These are phyloP conservation scores for Herminia tarsipennalis DNA, from an alignment of 2,888 invertebrate genomes.

Conservation along the genomic window DNA sequence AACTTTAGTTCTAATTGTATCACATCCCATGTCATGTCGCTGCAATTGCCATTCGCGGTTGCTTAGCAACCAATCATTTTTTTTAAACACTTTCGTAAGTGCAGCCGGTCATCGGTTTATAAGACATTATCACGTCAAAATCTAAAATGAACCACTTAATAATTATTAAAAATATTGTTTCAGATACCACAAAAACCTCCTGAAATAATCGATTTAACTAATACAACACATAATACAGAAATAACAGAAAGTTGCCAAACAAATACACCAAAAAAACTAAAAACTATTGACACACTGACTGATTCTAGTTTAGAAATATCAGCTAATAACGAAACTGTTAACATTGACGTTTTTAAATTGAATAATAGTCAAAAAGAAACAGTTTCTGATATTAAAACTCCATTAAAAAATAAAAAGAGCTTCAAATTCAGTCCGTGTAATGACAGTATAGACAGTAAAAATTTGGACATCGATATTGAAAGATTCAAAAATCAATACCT, in stretches of 20 bases:
- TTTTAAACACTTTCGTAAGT: too few relatives aligned
- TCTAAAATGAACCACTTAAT: neutral
- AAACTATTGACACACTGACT: slow-evolving; percentile 57
- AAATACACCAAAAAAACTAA: slow-evolving; percentile 57
- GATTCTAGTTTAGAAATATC: slow-evolving; percentile 70
- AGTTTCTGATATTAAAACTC: slow-evolving; percentile 25
- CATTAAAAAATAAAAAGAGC: slow-evolving; percentile 34
- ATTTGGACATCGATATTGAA: slow-evolving; percentile 63
- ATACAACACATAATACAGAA: too few relatives aligned
- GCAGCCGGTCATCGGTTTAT: too few relatives aligned
- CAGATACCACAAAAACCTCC: neutral
- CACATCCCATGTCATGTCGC: too few relatives aligned
- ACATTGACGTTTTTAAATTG: slow-evolving; percentile 57
- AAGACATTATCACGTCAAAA: neutral
- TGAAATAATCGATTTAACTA: neutral
- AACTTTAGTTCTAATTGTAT: too few relatives aligned
- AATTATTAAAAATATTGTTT: neutral
- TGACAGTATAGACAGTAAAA: slow-evolving; percentile 43
- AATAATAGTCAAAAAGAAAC: slow-evolving; percentile 15
- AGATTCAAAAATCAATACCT: slow-evolving; percentile 69
- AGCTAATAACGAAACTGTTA: slow-evolving; percentile 55
- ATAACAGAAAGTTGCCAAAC: neutral
- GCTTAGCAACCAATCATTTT: too few relatives aligned
- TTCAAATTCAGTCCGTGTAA: slow-evolving; percentile 60
- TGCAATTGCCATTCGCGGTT: too few relatives aligned